phyloP scores from a whole-genome alignment of 2,113 vertebrate genomes.

The Pelvicachromis taeniatus region DNA sequence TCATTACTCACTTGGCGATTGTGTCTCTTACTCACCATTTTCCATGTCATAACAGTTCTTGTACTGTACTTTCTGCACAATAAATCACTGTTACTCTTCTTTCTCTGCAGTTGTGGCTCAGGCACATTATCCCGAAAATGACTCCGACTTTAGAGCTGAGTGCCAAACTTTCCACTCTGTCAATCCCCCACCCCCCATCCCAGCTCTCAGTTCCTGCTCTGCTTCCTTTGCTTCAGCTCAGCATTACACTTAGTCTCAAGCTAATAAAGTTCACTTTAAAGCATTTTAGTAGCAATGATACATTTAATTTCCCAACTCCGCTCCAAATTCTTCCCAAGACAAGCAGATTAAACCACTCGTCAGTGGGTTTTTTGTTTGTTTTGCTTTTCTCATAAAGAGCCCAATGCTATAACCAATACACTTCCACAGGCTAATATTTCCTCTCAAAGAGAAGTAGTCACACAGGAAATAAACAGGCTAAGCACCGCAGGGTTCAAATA shows the following conservation, averaged over 20 bases:
- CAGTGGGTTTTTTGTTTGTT: constrained; percentile 7
- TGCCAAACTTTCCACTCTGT: constrained; percentile 40
- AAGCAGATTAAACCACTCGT: background rate
- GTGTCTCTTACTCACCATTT: background rate
- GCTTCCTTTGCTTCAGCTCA: background rate
- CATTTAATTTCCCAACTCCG: background rate
- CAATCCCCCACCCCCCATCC: background rate
- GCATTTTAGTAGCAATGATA: background rate
- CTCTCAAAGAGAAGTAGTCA: constrained; percentile 8
- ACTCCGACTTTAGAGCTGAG: constrained; percentile 2
- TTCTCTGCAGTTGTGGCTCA: constrained; percentile 30
- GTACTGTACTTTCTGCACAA: background rate
- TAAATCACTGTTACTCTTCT: background rate
- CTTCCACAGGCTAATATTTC: background rate
- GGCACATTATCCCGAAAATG: background rate
- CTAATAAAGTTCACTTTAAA: background rate
- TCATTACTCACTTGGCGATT: background rate
- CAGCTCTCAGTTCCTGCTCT: background rate
- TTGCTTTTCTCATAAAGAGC: constrained; percentile 32
- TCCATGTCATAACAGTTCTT: background rate
- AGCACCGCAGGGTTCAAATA: background rate
- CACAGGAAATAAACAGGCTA: constrained; percentile 20
- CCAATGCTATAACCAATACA: constrained; percentile 8
- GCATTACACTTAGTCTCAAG: background rate
- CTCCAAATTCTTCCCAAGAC: background rate